Percentiles rank a stretch among this genome's conserved stretches.
Conservation (phyloP, 2,888 invertebrate species). For the Apotomis betuletana region DNA sequence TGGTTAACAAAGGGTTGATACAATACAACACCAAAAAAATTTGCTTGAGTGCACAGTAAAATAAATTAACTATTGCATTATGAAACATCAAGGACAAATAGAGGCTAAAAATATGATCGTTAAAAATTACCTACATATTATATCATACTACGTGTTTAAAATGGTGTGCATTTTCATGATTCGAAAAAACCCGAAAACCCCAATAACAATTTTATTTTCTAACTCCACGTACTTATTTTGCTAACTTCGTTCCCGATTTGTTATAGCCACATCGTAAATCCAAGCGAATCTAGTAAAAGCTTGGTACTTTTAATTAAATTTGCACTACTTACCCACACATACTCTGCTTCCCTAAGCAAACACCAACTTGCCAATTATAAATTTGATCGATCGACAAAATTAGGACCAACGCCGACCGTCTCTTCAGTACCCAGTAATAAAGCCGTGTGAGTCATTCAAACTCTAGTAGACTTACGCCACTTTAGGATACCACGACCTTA, state of each 20-base stretch:
- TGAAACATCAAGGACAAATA: too few species aligned
- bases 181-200: too few species aligned
- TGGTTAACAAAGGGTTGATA: too few species aligned
- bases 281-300: conserved; percentile 1
- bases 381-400: conserved; percentile 42
- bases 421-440: not conserved
- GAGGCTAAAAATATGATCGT: too few species aligned
- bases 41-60: too few species aligned
- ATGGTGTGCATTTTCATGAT: too few species aligned
- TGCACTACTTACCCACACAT: conserved; percentile 38
- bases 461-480: not conserved
- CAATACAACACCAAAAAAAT: too few species aligned
- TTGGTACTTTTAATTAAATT: conserved; percentile 47
- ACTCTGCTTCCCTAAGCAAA: conserved; percentile 45
- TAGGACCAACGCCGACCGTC: conserved; percentile 9
- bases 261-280: not conserved
- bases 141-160: too few species aligned
- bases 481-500: not conserved
- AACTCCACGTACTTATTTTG: not conserved
- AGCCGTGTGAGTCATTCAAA: not conserved
- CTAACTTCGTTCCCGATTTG: too few species aligned
- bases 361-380: conserved; percentile 55
- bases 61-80: too few species aligned
- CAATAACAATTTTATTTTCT: not conserved
- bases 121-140: too few species aligned